Conservation (phyloP, 2,113 vertebrate species). For the Leucoraja erinaceus region DNA sequence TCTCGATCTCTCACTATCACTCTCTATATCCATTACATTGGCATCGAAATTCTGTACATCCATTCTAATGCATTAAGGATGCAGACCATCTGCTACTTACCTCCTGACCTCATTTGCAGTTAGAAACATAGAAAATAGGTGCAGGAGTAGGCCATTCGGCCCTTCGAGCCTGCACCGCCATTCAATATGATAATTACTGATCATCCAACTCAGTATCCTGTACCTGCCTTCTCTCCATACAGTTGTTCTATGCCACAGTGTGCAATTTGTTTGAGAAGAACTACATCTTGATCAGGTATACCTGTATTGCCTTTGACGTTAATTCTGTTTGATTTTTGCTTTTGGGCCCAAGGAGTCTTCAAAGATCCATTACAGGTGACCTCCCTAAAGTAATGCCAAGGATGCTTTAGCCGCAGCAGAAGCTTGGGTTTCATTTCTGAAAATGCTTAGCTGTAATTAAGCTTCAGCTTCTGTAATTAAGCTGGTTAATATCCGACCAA, state of each 20-base stretch:
- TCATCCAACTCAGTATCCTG: too few relatives aligned
- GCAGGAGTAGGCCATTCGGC: too few relatives aligned
- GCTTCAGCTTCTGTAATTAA: constrained; percentile 4
- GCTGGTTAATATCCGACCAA: not conserved
- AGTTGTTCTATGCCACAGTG: not conserved
- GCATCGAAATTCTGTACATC: too few relatives aligned
- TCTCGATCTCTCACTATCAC: too few relatives aligned
- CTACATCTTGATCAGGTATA: not conserved
- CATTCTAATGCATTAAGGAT: too few relatives aligned
- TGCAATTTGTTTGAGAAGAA: not conserved
- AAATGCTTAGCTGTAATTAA: not conserved
- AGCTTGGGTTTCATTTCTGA: not conserved
- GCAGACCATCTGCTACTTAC: not conserved
- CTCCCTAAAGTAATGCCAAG: not conserved
- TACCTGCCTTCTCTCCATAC: too few relatives aligned
- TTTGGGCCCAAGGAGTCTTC: not conserved
- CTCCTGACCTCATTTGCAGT: not conserved
- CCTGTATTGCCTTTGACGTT: not conserved
- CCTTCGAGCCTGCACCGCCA: too few relatives aligned
- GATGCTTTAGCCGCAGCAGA: not conserved
- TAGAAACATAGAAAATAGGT: too few relatives aligned
- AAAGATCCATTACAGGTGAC: not conserved
- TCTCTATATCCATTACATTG: not conserved
- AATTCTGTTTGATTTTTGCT: not conserved
- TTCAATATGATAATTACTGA: too few relatives aligned